A percentile compares a stretch with the other conserved stretches of the same genome.
phyloP scores from a whole-genome alignment of 2,797 vertebrate genomes.

The Acanthopagrus latus region DNA sequence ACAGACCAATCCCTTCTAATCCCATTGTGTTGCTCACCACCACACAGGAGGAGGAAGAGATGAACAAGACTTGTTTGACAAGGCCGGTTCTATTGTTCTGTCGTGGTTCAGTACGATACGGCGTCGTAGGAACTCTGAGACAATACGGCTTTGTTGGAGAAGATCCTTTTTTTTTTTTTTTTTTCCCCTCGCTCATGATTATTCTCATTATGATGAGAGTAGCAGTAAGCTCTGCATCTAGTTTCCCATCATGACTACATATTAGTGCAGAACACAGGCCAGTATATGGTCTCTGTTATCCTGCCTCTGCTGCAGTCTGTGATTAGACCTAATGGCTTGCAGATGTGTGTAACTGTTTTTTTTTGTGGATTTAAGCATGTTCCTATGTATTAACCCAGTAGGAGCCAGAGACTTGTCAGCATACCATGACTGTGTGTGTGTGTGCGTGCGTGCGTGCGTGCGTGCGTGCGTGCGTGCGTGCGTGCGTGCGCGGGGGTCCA shows the following conservation, averaged over 20 bases:
- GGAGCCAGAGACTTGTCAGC: constrained; percentile 53
- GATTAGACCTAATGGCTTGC: constrained; percentile 80
- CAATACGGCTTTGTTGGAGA: constrained; percentile 61
- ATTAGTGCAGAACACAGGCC: constrained; percentile 44
- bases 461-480: background rate
- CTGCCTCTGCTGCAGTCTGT: constrained; percentile 56
- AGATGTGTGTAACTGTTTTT: constrained; percentile 78
- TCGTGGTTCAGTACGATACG: background rate
- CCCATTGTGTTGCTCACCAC: constrained; percentile 42
- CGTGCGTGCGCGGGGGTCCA: background rate
- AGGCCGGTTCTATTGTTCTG: constrained; percentile 42
- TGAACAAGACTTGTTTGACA: constrained; percentile 30
- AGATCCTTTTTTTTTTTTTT: constrained; percentile 5
- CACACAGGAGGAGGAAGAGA: constrained; percentile 22
- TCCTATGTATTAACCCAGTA: constrained; percentile 63
- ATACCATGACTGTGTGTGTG: background rate
- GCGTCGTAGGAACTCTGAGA: constrained; percentile 32
- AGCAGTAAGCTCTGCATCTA: constrained; percentile 41
- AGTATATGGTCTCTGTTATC: constrained; percentile 47
- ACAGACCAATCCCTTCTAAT: constrained; percentile 56
- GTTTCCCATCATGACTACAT: constrained; percentile 56
- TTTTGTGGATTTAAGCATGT: constrained; percentile 72
- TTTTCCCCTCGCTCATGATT: constrained; percentile 31
- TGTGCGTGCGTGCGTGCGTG: background rate
- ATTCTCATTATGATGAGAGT: constrained; percentile 54